phyloP scores from a whole-genome alignment of 2,888 invertebrate species.

The Athrips mouffetella region DNA sequence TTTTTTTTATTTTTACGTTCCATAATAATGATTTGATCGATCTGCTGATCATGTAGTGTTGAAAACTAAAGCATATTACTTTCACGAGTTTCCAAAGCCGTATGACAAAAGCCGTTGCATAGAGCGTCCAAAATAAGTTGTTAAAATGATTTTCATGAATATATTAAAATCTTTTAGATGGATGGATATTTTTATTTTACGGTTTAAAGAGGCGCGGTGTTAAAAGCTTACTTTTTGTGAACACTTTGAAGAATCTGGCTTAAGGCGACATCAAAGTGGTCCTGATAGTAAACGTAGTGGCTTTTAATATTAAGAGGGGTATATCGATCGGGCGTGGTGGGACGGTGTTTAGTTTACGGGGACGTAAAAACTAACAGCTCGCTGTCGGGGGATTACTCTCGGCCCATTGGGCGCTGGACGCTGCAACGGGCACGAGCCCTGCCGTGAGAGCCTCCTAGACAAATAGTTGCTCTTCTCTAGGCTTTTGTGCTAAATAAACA shows the following conservation, averaged over 20 bases:
- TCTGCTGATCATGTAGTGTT: too few relatives aligned
- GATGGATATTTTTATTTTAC: too few relatives aligned
- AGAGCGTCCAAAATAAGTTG: too few relatives aligned
- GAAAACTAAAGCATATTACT: too few relatives aligned
- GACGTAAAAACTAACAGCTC: constrained; percentile 63
- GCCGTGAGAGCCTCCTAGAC: not conserved
- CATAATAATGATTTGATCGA: too few relatives aligned
- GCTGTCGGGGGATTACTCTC: constrained; percentile 51
- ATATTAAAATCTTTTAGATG: too few relatives aligned
- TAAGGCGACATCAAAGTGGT: constrained; percentile 23
- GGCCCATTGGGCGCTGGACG: constrained; percentile 48
- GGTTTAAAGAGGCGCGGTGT: too few relatives aligned
- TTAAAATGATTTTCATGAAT: too few relatives aligned
- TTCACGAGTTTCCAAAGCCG: too few relatives aligned
- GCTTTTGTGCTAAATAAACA: too few relatives aligned
- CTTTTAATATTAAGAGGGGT: constrained; percentile 52
- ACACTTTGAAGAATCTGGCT: constrained; percentile 28
- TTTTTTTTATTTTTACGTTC: too few relatives aligned
- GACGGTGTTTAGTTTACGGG: constrained; percentile 55
- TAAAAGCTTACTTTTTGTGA: not conserved
- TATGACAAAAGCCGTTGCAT: too few relatives aligned
- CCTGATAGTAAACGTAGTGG: constrained; percentile 30
- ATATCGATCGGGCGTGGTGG: constrained; percentile 44
- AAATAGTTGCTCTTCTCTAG: not conserved
- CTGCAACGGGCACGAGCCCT: not conserved